Conservation (phyloP, 1,140 invertebrate genomes). For the Pteromalus puparum region DNA sequence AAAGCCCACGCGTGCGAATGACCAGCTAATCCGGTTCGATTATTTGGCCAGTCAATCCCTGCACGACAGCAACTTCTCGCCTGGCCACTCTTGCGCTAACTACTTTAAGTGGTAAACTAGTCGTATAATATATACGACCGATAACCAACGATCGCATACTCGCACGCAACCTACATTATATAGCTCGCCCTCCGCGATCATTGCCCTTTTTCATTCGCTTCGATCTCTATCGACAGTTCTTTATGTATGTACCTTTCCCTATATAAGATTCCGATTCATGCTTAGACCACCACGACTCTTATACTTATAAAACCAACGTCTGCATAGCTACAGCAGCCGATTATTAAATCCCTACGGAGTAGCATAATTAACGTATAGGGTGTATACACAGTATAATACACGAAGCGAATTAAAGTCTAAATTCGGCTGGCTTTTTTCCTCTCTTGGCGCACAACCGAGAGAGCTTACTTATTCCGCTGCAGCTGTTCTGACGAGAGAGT, state of each 20-base stretch:
- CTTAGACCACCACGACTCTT: no score
- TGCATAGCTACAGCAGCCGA: not conserved
- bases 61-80: not conserved
- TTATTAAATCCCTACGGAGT: not conserved
- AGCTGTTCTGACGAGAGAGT: conserved; percentile 8
- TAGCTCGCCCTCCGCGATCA: no score
- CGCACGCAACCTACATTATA: no score
- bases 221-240: not conserved
- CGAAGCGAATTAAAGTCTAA: no score
- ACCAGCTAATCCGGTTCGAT: no score
- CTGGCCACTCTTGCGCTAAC: not conserved
- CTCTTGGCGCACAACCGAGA: no score
- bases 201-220: not conserved
- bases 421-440: not conserved
- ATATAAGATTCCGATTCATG: not conserved
- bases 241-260: not conserved
- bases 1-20: no score
- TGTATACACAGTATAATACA: no score
- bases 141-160: not conserved
- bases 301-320: no score
- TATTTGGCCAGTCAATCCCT: not conserved
- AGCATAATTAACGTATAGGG: not conserved
- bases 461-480: not conserved
- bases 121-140: not conserved
- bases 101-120: conserved; percentile 4